Base-by-base conservation (phyloP, 2,113 vertebrate genomes). In the Corythoichthys intestinalis region DNA sequence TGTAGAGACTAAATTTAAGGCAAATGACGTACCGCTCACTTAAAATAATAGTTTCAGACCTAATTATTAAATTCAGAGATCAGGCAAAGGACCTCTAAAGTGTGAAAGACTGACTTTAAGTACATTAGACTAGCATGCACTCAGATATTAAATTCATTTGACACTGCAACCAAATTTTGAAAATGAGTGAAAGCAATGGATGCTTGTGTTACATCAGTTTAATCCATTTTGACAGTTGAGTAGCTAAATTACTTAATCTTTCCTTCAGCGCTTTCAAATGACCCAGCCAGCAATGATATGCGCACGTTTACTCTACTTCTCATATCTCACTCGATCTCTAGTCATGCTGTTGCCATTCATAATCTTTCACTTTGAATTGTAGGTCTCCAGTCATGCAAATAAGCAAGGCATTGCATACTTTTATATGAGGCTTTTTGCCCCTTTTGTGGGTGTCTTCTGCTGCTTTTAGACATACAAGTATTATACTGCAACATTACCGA, bases 271-370 rank as follows among this genome's bases (percentile, higher is more conserved):
- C 61, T 73, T 67, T 57, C 65, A 34, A 46, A 65, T 76, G 71
- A 78, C 70, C 46, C 53, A 74, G 49, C 73, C 64, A 53, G 75
- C 44, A 82, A 79, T 78, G 70, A 77, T 80, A 71, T 57, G 59
- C 47, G 38, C 70, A 58, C 72, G 72, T 71, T 85, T 41, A 60
- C 65, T 78, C 73, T 41, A 52, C 71, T 50, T 76, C 63, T n/a
- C 59, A 66, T 68, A 66, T 48, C 47, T 67, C 72, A 17, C 59
- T 60, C 69, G 53, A 37, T 54, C 56, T 71, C 65, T 76, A 62
- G 59, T 71, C 63, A 58, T 65, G 67, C 64, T 68, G 61, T 72
- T 72, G 72, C 76, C 77, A 70, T 75, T 79, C 70, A 73, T 67
- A 62, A 81, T 76, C 59, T 77, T 82, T 76, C 66, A 47, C 77